Base-by-base conservation (phyloP, 2,797 vertebrate genomes). In the Squalus acanthias region DNA sequence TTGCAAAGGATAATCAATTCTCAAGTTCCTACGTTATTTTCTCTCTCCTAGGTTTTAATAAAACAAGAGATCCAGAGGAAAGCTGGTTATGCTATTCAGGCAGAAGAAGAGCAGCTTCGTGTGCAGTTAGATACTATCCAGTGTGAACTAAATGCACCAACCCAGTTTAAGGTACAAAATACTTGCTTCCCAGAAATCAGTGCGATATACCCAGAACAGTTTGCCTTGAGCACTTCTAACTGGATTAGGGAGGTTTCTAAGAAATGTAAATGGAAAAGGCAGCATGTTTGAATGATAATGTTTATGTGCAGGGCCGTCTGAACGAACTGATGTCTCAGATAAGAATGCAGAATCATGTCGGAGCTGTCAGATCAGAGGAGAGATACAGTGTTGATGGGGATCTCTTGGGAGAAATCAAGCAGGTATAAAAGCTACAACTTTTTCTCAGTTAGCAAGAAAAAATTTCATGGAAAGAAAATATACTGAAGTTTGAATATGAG, bases 261-360 rank as follows among this genome's bases (percentile, higher is more conserved):
- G 60, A 63, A 88, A 29, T 60, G 50, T 88, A 60, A 89, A 60
- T 17, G 10, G 24, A 72, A 26, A 95, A 57, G 70, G 5, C 70
- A 76, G 70, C 50, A 33, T 60, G 53, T 76, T 60, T 26, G 46
- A 95, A 50, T 95, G 22, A 95, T 33, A 29, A n/a, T 76, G 88
- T 3, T 63, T 97, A 26, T 96, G 97, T 97, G 22, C 97, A 99
- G 99, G 99, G 99, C n/a, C 98, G 99, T 9, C 97, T 99, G 97
- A 99, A 99, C 96, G 99, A 99, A 97, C 97, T 99, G 67, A 99
- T 99, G 99, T 99, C 99, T 94, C 99, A 99, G 96, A 99, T 99
- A 97, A 98, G 99, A 96, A 99, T 99, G 99, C 99, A 99, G 98
- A 99, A 99, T 97, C 99, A 99, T 96, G 99, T 99, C 87, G 99